These are phyloP conservation scores for Eurystomus gularis DNA, from an alignment of 2,113 vertebrate species.

Conservation along the genomic window DNA sequence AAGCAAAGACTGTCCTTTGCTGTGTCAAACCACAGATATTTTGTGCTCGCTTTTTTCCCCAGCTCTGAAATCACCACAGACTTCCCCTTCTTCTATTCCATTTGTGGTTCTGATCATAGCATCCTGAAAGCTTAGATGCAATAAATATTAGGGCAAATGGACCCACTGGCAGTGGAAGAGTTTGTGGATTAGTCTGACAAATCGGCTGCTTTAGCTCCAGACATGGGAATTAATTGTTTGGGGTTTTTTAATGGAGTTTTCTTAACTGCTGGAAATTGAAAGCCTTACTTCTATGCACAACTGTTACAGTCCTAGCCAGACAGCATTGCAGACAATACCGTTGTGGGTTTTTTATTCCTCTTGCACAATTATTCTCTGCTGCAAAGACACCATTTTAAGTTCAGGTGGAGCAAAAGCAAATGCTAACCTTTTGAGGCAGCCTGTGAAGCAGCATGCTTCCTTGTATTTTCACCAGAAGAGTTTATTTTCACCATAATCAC, in stretches of 20 bases:
- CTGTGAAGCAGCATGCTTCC: neutral
- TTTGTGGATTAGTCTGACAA: neutral
- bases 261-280: neutral
- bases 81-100: neutral
- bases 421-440: neutral
- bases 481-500: neutral
- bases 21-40: neutral
- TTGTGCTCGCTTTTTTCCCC: neutral
- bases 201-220: neutral
- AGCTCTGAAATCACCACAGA: neutral
- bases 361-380: neutral
- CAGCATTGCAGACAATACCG: neutral
- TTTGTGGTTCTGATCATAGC: neutral
- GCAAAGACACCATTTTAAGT: neutral
- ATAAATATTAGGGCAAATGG: neutral
- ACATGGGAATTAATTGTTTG: neutral
- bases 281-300: neutral
- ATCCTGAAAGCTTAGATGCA: neutral
- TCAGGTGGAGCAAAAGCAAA: neutral
- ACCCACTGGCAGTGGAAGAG: neutral
- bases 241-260: neutral
- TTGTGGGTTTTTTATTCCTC: neutral
- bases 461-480: neutral
- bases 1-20: conserved; percentile 34
- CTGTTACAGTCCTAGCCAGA: neutral